Evolutionary conservation across 2,888 invertebrate genomes (phyloP).

Genomic region (Boloria selene): DNA sequence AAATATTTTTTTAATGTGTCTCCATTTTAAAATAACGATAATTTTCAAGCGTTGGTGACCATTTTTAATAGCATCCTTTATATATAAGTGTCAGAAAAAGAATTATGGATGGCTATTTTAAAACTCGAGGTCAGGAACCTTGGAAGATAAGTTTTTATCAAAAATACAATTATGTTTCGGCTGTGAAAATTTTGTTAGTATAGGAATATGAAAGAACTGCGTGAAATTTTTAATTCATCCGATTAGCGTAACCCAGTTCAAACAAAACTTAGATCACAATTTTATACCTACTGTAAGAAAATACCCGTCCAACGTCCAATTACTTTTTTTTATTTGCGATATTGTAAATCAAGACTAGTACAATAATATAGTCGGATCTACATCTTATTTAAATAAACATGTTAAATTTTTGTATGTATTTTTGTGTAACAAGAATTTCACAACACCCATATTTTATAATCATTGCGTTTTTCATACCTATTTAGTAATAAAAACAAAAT

Average conservation of each 20-base stretch:
- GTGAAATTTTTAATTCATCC: slow-evolving; percentile 20
- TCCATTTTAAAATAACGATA: slow-evolving; percentile 10
- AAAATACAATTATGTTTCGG: slow-evolving; percentile 71
- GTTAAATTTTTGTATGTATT: slow-evolving; percentile 1
- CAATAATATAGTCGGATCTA: slow-evolving; percentile 39
- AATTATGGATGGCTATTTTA: slow-evolving; percentile 12
- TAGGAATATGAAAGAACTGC: slow-evolving; percentile 43
- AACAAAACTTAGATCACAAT: slow-evolving; percentile 48
- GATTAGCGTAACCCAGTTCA: slow-evolving; percentile 45
- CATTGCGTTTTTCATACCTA: too few species aligned
- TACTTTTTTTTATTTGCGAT: slow-evolving; percentile 45
- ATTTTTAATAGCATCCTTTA: background rate
- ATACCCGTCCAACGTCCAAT: slow-evolving; percentile 64
- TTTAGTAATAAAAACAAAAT: too few species aligned
- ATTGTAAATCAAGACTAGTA: slow-evolving; percentile 53
- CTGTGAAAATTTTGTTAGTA: slow-evolving; percentile 72
- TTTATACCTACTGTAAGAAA: slow-evolving; percentile 49
- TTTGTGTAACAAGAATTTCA: background rate
- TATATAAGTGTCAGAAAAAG: slow-evolving; percentile 9
- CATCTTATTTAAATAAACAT: slow-evolving; percentile 10
- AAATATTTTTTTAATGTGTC: slow-evolving; percentile 11
- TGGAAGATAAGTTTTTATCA: slow-evolving; percentile 46
- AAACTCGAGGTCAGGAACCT: slow-evolving; percentile 17
- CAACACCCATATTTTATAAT: too few species aligned
- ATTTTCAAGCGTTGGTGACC: background rate